Evolutionary conservation across 2,797 vertebrate species (phyloP).

Genomic region (Bucorvus abyssinicus): DNA sequence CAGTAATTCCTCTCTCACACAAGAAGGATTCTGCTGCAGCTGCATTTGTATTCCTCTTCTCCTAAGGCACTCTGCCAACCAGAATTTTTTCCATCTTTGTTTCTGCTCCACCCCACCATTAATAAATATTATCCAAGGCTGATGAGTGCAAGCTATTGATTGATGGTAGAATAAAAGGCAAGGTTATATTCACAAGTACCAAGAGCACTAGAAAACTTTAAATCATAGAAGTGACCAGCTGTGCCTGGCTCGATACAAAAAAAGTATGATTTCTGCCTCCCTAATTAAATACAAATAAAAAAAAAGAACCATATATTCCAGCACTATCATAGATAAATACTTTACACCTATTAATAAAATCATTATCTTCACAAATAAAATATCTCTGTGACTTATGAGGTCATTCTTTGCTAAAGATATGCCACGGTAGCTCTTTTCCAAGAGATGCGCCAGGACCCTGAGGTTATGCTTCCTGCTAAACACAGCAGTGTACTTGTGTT

Average conservation of each 20-base stretch:
- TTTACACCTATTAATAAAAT: not conserved
- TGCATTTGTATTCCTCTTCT: constrained; percentile 50
- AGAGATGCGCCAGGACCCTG: not conserved
- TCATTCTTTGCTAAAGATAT: constrained; percentile 2
- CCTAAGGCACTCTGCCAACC: constrained; percentile 45
- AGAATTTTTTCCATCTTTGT: constrained; percentile 58
- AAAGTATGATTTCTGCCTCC: not conserved
- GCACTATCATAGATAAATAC: not conserved
- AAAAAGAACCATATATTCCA: not conserved
- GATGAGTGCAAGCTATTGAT: constrained; percentile 54
- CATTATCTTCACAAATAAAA: not conserved
- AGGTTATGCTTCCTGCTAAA: not conserved
- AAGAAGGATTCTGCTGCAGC: constrained; percentile 41
- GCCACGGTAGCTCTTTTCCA: not conserved
- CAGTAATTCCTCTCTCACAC: not conserved
- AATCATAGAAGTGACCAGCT: not conserved
- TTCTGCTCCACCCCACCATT: constrained; percentile 48
- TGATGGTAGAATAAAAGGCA: constrained; percentile 55
- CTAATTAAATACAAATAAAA: not conserved
- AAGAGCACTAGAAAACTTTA: not conserved
- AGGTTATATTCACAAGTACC: constrained; percentile 29
- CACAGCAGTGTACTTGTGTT: not conserved
- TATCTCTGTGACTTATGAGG: not conserved
- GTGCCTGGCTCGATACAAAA: not conserved
- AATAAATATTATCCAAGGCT: constrained; percentile 38